These are phyloP conservation scores for Mus pahari DNA, from an alignment of 2,113 vertebrate species.

Conservation along the genomic window DNA sequence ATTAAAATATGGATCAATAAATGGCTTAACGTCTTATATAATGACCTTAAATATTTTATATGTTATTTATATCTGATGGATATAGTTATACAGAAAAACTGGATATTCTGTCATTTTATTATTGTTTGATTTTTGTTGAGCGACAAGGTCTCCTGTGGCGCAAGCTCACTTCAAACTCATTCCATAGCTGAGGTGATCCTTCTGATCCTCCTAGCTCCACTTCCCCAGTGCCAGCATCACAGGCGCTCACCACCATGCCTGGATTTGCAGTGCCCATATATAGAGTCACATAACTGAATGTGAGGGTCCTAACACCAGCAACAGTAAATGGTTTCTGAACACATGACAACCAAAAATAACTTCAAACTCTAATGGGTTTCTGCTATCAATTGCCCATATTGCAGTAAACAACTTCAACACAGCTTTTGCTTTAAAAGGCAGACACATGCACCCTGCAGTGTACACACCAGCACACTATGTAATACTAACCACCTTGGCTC, in stretches of 20 bases:
- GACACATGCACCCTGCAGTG: not conserved
- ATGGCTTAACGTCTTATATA: conserved; percentile 81
- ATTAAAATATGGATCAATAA: conserved; percentile 85
- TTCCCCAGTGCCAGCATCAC: not conserved
- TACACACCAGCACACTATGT: too few species aligned
- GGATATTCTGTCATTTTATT: conserved; percentile 71
- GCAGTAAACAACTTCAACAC: not conserved
- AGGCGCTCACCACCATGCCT: not conserved
- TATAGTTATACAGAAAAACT: conserved; percentile 89
- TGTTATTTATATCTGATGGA: conserved; percentile 93
- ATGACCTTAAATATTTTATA: conserved; percentile 94
- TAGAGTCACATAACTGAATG: not conserved
- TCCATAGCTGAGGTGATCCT: not conserved
- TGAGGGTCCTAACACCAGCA: not conserved
- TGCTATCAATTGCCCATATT: not conserved
- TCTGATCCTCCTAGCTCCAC: not conserved
- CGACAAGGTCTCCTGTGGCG: not conserved
- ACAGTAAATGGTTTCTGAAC: not conserved
- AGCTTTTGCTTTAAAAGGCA: not conserved
- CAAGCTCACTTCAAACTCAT: not conserved
- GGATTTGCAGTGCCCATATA: not conserved
- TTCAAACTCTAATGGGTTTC: not conserved
- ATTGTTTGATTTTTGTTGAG: not conserved
- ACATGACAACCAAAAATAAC: not conserved
- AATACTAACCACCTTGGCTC: not conserved